Conservation (phyloP, 2,113 vertebrate genomes). For the Uria aalge region DNA sequence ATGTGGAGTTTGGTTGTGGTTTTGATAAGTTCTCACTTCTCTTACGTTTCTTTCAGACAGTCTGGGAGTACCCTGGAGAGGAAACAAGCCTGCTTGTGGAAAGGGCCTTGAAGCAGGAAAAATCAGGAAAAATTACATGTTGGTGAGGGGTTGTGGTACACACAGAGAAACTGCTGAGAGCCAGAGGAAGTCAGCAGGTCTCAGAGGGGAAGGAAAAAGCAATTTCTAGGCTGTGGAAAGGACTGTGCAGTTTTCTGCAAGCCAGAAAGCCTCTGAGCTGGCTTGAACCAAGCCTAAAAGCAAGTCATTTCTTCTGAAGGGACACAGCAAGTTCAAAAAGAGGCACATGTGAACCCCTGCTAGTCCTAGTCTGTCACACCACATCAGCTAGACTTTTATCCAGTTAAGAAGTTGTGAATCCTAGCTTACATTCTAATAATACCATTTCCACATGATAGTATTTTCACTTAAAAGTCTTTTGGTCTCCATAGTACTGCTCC, state of each 20-base stretch:
- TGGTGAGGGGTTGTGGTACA: not conserved
- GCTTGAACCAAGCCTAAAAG: not conserved
- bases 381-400: not conserved
- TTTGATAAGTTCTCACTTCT: not conserved
- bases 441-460: not conserved
- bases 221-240: not conserved
- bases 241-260: not conserved
- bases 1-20: not conserved
- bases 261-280: not conserved
- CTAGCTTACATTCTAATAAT: not conserved
- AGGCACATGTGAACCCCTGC: not conserved
- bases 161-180: not conserved
- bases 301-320: not conserved
- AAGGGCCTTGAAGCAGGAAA: not conserved
- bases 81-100: not conserved
- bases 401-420: not conserved
- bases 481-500: not conserved
- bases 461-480: not conserved
- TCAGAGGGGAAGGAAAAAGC: not conserved
- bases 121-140: not conserved
- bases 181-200: not conserved
- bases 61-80: not conserved
- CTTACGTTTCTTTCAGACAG: not conserved
- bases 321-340: not conserved
- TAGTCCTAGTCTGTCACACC: not conserved